A percentile compares a stretch with the other conserved stretches of the same genome.
Conservation (phyloP, 2,113 vertebrate species). For the Sylvilagus bachmani region DNA sequence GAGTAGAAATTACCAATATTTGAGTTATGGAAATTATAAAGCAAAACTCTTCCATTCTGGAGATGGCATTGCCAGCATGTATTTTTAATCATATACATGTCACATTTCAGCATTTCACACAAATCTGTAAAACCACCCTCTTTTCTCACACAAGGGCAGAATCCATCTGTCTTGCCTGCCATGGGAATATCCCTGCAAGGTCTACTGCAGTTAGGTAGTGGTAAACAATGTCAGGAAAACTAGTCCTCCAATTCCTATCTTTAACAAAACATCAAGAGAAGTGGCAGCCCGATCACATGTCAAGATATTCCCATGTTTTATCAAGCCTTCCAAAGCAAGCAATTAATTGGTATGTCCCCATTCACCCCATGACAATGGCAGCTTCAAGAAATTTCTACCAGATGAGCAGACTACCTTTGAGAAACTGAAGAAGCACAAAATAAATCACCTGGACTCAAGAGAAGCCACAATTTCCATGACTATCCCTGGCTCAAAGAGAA, state of each 20-base stretch:
- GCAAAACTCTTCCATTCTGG: slow-evolving; percentile 24
- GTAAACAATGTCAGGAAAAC: background rate
- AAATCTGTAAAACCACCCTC: background rate
- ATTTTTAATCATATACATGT: slow-evolving; percentile 48
- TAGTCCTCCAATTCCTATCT: background rate
- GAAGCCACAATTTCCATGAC: background rate
- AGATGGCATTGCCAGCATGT: background rate
- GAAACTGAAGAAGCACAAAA: background rate
- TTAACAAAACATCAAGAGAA: background rate
- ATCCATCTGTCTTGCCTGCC: background rate
- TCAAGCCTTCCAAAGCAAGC: background rate
- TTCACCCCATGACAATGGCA: background rate
- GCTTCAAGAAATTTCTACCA: background rate
- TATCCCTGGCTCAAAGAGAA: background rate
- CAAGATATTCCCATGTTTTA: background rate
- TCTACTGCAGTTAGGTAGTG: background rate
- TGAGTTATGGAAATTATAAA: slow-evolving; percentile 58
- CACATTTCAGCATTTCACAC: slow-evolving; percentile 2
- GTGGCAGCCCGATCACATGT: background rate
- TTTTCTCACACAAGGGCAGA: background rate
- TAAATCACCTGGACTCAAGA: slow-evolving; percentile 16
- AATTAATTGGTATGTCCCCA: background rate
- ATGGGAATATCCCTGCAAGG: background rate
- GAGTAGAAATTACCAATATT: slow-evolving; percentile 3
- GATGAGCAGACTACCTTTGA: background rate